A percentile compares a stretch with the other conserved stretches of the same genome.
phyloP scores from a whole-genome alignment of 1,140 invertebrate species.

The Platyscapa corneri region DNA sequence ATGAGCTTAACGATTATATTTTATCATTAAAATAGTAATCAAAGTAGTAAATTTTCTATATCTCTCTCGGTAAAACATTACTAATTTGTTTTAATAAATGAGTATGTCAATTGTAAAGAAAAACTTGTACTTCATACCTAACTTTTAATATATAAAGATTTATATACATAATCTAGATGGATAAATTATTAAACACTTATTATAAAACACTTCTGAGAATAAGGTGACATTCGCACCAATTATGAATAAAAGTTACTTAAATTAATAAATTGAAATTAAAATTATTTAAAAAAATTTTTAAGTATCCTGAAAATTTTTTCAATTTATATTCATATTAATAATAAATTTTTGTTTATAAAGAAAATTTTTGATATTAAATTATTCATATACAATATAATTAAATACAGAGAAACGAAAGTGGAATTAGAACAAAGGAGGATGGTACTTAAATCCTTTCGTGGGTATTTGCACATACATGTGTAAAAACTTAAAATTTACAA shows the following conservation, averaged over 20 bases:
- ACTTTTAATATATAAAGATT: too few species aligned
- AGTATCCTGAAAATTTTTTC: neutral
- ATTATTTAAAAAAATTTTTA: too few species aligned
- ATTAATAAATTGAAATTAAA: neutral
- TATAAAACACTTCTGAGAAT: too few species aligned
- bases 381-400: conserved; percentile 17
- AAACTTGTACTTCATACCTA: too few species aligned
- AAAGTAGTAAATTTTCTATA: too few species aligned
- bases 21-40: too few species aligned
- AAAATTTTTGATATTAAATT: neutral
- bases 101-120: neutral
- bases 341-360: neutral
- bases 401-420: conserved; percentile 11
- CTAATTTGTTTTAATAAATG: neutral
- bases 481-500: neutral
- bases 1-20: too few species aligned
- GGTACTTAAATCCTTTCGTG: neutral
- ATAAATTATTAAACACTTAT: too few species aligned
- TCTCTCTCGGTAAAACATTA: neutral
- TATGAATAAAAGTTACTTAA: neutral
- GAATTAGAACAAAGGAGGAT: conserved; percentile 2
- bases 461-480: neutral
- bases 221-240: neutral
- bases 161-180: too few species aligned
- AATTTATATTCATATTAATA: too few species aligned